phyloP scores from a whole-genome alignment of 2,113 vertebrate genomes.

The Geococcyx californianus region DNA sequence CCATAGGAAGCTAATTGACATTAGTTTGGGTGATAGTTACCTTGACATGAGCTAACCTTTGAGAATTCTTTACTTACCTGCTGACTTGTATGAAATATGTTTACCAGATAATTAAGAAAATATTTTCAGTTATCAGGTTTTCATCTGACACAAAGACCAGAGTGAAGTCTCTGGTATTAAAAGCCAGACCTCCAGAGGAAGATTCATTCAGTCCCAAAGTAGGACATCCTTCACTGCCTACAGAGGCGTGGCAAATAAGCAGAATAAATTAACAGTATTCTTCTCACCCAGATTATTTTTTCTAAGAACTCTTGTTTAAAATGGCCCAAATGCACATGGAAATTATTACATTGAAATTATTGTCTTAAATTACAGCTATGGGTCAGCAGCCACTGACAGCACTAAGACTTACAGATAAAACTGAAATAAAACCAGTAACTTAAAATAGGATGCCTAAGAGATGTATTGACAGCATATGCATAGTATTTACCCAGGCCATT shows the following conservation, averaged over 20 bases:
- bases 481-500: background rate
- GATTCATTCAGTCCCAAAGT: background rate
- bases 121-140: background rate
- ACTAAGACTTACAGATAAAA: background rate
- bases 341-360: background rate
- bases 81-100: background rate
- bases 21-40: background rate
- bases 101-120: background rate
- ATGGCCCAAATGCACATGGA: background rate
- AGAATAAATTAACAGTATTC: background rate
- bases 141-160: background rate
- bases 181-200: background rate
- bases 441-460: background rate
- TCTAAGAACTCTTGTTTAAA: background rate
- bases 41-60: background rate
- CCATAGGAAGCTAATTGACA: background rate
- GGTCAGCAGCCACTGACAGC: background rate
- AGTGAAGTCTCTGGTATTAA: background rate
- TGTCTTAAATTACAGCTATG: background rate
- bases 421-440: background rate
- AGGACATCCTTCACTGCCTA: background rate
- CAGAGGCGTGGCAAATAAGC: background rate
- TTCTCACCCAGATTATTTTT: background rate
- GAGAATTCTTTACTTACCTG: background rate
- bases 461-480: background rate